Base-by-base conservation (phyloP, 2,888 invertebrate genomes). In the Leucophenga montana region DNA sequence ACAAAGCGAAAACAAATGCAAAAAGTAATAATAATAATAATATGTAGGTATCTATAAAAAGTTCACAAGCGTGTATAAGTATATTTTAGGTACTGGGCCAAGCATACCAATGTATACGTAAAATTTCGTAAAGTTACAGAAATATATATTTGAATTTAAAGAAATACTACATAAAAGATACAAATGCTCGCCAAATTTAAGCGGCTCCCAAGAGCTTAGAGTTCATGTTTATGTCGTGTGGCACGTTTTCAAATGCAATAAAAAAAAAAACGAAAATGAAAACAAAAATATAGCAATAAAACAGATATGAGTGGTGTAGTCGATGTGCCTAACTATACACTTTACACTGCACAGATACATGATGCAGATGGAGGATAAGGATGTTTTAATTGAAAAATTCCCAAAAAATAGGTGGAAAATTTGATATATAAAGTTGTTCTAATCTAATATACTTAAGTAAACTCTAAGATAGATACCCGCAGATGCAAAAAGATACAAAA, bases 111-210 rank as follows among this genome's bases (percentile, higher is more conserved):
- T 46, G 59, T 50, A 33, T 50, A 68, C 70, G 74, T 74, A 71
- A 73, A 68, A 73, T 77, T 77, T 76, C 77, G 75, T 75, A 75
- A 78, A 78, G 70, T 76, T 78, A 78, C 78, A 74, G 69, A 65
- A 65, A 71, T 13, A 59, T 14, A 48, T 39, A 39, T 39, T 11
- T 11, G 3, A 39, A 5, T 11, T 11, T 11, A 39, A 5, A 39
- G 11, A 39, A 39, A 39, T 11, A 39, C 11, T 44, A 48, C 20
- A 64, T 39, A 20, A 20, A 20, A 64, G 22, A 48, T 16, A 13
- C 31, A 44, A 62, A 48, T 48, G 48, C 11, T 48, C 48, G 48
- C 33, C 33, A 48, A 48, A 48, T 16, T n/a, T 6, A 50, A 50
- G 13, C 50, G 50, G n/a, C 50, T 16, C 18, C 50, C 18, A 39